Evolutionary conservation across 92 coral and sea anemone species (phyloP).

Genomic region (Phenganax marumi): DNA sequence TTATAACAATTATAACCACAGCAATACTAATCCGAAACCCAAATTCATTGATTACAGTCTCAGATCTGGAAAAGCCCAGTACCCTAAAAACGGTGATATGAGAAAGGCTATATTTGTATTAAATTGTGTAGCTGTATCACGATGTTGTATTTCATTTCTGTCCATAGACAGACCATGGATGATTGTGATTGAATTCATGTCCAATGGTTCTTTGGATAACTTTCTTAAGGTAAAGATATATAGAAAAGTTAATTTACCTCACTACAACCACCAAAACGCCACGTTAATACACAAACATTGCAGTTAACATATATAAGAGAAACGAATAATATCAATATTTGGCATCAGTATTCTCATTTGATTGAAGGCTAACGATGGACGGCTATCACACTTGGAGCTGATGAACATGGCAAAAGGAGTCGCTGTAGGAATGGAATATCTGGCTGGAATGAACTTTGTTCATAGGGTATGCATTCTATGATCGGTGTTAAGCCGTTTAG

Average conservation of each 20-base stretch:
- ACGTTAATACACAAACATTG: too few relatives aligned
- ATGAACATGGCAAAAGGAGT: constrained; percentile 90
- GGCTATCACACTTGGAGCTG: constrained; percentile 71
- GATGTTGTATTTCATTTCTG: neutral
- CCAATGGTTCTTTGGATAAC: constrained; percentile 85
- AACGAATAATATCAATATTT: too few relatives aligned
- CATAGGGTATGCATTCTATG: constrained; percentile 72
- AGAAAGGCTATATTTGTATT: neutral
- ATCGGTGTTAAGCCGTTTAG: neutral
- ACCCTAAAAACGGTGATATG: neutral
- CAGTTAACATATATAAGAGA: too few relatives aligned
- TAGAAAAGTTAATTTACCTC: neutral
- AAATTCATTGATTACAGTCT: too few relatives aligned
- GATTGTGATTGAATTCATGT: constrained; percentile 90
- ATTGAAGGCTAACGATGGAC: constrained; percentile 68
- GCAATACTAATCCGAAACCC: too few relatives aligned
- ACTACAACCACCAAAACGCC: too few relatives aligned
- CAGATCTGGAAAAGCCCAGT: too few relatives aligned
- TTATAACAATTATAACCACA: too few relatives aligned
- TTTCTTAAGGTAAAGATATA: constrained; percentile 66
- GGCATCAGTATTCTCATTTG: neutral
- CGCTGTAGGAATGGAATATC: constrained; percentile 87
- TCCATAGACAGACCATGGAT: constrained; percentile 37
- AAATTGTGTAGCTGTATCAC: neutral
- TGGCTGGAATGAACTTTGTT: constrained; percentile 78